Evolutionary conservation across 2,797 vertebrate species (phyloP), one percentile per base, ranked within the genome.

Genomic region (Eurystomus glaucurus): DNA sequence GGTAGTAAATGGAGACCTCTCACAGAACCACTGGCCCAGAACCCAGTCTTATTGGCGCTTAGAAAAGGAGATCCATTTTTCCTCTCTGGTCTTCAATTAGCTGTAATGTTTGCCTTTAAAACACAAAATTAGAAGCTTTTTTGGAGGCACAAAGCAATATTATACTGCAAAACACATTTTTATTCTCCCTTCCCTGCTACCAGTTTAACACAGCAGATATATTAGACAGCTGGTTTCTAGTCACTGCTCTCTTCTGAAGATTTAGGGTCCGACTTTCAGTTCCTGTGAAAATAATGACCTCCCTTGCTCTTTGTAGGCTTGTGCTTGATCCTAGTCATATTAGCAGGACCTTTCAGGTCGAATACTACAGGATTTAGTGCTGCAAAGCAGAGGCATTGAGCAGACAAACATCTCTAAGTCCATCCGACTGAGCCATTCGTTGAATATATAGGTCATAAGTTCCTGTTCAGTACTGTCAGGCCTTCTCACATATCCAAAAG

Each of bases 21-120:
- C 93, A 79, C 93, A 96, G 97, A 97, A 97, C 97, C 94, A 96
- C 96, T 97, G 95, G 96, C 97, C 97, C 94, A 96, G 95, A 97
- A 97, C 90, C 93, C 93, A 97, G 95, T 37, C 92, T 96, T 95
- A 93, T 31, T 97, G 92, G 96, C 94, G 54, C 94, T 95, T 58
- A 88, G 92, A 93, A 94, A 94, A 96, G 94, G 95, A 93, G 96
- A 96, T 95, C 86, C 93, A 94, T 97, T 97, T 97, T 97, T 97
- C 93, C 71, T 91, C 92, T 35, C 94, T 48, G 87, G 94, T 95
- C 81, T 97, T 91, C 97, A 97, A 97, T 96, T 97, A 97, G 86
- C 95, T 97, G 93, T 66, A 95, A 97, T 97, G 93, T 97, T 97
- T 97, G 95, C 95, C 93, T 91, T 97, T 94, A 83, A 92, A 97